phyloP scores from a whole-genome alignment of 64 coral and sea anemone species.

The Stichodactyla helianthus region DNA sequence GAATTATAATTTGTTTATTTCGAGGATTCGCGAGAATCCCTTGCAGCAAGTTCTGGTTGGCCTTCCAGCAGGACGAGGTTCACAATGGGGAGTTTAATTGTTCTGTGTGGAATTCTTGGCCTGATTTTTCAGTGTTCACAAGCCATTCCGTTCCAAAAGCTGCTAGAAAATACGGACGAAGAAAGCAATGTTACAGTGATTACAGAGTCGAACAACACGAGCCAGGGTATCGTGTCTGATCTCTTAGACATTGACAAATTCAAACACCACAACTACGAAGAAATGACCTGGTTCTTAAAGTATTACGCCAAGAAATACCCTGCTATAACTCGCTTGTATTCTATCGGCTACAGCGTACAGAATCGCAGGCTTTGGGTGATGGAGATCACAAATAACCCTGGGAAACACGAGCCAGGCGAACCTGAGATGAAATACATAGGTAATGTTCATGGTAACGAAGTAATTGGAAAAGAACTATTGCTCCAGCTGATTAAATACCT shows the following conservation, averaged over 20 bases:
- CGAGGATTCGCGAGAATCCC: background rate
- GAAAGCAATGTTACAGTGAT: background rate
- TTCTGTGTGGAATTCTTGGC: background rate
- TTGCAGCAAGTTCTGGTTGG: background rate
- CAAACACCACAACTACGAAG: conserved; percentile 78
- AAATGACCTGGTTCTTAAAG: conserved; percentile 97
- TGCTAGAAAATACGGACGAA: background rate
- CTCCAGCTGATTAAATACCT: conserved; percentile 73
- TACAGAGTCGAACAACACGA: background rate
- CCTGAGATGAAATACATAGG: conserved; percentile 86
- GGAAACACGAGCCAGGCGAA: conserved; percentile 75
- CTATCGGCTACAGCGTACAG: conserved; percentile 91
- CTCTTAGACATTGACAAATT: conserved; percentile 78
- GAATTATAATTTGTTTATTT: background rate
- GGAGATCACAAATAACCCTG: conserved; percentile 83
- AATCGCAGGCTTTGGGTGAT: conserved; percentile 92
- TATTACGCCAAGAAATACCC: conserved; percentile 81
- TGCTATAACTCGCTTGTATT: conserved; percentile 78
- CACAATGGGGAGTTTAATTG: background rate
- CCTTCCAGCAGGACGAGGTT: background rate
- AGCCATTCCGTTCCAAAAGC: background rate
- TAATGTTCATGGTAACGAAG: conserved; percentile 91
- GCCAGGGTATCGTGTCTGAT: background rate
- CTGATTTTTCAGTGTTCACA: background rate
- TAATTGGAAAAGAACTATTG: conserved; percentile 71